These are phyloP conservation scores for Orthosia gracilis DNA, from an alignment of 2,888 invertebrate genomes.

Conservation along the genomic window DNA sequence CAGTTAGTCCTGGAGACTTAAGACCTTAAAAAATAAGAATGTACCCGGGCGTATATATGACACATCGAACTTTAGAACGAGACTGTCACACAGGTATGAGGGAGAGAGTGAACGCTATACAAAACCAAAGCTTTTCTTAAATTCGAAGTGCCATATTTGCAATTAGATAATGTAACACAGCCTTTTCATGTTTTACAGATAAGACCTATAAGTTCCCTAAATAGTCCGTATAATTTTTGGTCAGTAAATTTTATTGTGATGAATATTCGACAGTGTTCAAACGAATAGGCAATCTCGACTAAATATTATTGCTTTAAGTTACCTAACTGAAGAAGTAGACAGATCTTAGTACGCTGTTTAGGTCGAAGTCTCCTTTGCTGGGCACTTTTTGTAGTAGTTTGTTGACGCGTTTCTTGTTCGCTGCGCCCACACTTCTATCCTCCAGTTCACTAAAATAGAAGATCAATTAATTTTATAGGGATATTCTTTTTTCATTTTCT, in stretches of 20 bases:
- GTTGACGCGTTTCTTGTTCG: constrained; percentile 92
- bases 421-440: constrained; percentile 88
- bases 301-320: not conserved
- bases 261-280: not conserved
- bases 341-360: constrained; percentile 94
- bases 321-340: constrained; percentile 96
- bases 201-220: constrained; percentile 21
- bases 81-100: not conserved
- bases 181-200: not conserved
- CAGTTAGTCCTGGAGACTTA: constrained; percentile 7
- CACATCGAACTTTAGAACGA: not conserved
- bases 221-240: constrained; percentile 16
- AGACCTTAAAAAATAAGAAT: not conserved
- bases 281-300: not conserved
- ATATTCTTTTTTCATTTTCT: not conserved
- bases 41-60: not conserved
- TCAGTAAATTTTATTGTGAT: constrained; percentile 9
- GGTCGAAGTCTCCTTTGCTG: constrained; percentile 94
- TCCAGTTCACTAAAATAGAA: constrained; percentile 82
- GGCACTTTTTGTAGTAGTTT: constrained; percentile 92
- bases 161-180: not conserved
- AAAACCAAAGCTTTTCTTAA: not conserved
- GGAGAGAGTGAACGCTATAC: not conserved
- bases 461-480: not conserved
- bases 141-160: not conserved